Base-by-base conservation (phyloP, 37 sponge, comb jelly and placozoan genomes). In the Haliclona indistincta region DNA sequence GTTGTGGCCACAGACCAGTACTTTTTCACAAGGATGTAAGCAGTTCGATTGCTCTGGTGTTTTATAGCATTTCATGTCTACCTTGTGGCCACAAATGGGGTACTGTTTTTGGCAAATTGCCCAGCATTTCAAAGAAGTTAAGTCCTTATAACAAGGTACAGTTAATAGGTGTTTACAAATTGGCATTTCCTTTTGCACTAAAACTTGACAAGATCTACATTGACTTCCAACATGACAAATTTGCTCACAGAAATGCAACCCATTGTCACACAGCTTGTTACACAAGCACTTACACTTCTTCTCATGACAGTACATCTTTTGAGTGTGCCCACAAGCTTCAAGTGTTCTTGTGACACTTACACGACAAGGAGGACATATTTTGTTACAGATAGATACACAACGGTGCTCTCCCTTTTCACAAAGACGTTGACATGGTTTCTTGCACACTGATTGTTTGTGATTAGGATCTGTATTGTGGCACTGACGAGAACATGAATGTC, bases 391-490 rank as follows among this genome's bases (percentile, higher is more conserved):
- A 7, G 68, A 19, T 0, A 26, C 28, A 35, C 92, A 91, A 2
- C 29, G 70, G 44, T 86, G 92, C 22, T 58, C 60, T 25, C 60
- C 60, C 22, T 79, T 63, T 26, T 39, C 39, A 26, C 51, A 22
- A 56, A 1, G 3, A 36, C 51, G 65, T 38, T 43, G 32, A 69
- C 92, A 91, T 32, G 68, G 62, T 34, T 88, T 73, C 30, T 38
- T 63, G 58, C 96, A 95, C 32, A 47, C 36, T 13, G 47, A 88
- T 20, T 81, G 54, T 38, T 30, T 32, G 71, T 95, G 96, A 10
- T 85, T 58, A 7, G 43, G 81, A 49, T 90, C 86, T 39, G 37
- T 0, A 3, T 45, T 22, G 38, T 95, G 95, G 58, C 95, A 95
- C 25, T 61, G 64, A 32, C 28, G 73, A 0, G 43, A 36, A 43